Base-by-base conservation (phyloP, 1,140 invertebrate genomes). In the Pogonomyrmex barbatus region DNA sequence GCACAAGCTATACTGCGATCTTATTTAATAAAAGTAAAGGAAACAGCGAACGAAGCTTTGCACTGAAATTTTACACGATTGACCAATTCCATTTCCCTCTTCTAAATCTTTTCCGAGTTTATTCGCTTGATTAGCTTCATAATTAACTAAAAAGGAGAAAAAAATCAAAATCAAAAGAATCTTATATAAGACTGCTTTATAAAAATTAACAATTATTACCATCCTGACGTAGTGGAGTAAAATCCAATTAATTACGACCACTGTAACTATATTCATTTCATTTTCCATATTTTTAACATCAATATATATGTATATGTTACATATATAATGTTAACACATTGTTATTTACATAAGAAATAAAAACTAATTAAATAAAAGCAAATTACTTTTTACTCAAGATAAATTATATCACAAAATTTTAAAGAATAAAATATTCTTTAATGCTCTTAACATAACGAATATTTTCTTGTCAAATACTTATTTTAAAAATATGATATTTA, bases 1-100 rank as follows among this genome's bases (percentile, higher is more conserved):
- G 76, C 65, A 54, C 70, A 70, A 79, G 50, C 63, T 86, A 86
- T 91, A 73, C 10, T 56, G 63, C 63, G 86, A 39, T 81, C 86
- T 92, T 91, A 92, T 92, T 92, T 91, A 92, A 92, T 91, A 91
- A 91, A 89, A 91, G 30, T 81, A 4, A 67, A 88, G 50, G 65
- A 88, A 82, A 82, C 10, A 63, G 30, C 30, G 50, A 75, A 30
- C 24, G 12, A 39, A 47, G 3, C 50, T 5, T 73, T 47, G 42
- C n/a, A 83, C 33, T 75, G 45, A 24, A 67, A 82, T 56, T 60
- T 60, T 4, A 81, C 17, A 70, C 24, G 39, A 81, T 39, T 3
- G 1, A 39, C 24, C 9, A 36, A 36, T 58, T 82, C 33, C 6
- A 42, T 2, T 60, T 45, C 33, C 8, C 45, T 52, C 8, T 2